These are phyloP conservation scores for Pachycephala philippinensis DNA, from an alignment of 2,113 vertebrate genomes.

Conservation along the genomic window DNA sequence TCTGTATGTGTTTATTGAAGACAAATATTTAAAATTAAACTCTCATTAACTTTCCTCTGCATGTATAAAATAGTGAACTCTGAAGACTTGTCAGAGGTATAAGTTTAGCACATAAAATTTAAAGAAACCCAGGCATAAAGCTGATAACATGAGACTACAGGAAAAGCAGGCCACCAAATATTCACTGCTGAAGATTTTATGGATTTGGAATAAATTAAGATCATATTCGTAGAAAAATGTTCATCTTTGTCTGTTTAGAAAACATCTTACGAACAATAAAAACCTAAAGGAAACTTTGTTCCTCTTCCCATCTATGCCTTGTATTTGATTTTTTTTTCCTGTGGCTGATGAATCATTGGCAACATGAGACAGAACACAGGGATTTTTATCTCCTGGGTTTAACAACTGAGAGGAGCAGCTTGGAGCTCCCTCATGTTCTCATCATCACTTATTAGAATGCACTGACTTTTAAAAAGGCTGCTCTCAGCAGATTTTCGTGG, in stretches of 20 bases:
- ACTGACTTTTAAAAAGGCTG: neutral
- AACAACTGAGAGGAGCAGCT: neutral
- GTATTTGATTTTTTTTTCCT: neutral
- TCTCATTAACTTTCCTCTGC: neutral
- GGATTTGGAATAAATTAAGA: neutral
- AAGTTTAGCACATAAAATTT: neutral
- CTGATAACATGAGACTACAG: neutral
- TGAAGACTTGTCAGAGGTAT: neutral
- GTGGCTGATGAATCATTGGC: neutral
- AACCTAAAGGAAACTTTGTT: neutral
- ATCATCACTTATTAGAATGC: constrained; percentile 10
- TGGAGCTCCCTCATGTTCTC: neutral
- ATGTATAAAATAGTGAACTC: neutral
- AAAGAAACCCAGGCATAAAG: neutral
- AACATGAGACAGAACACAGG: neutral
- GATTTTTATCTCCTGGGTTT: neutral
- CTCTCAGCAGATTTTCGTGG: constrained; percentile 15
- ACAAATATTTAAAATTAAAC: neutral
- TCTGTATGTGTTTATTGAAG: neutral
- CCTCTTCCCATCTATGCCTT: neutral
- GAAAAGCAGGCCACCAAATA: neutral
- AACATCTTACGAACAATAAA: neutral
- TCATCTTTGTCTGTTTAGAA: neutral
- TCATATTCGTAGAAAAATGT: neutral
- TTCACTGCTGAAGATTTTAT: neutral